Percentiles rank a stretch among this genome's conserved stretches.
phyloP scores from a whole-genome alignment of 2,888 invertebrate genomes.

The Ectemnius cavifrons region DNA sequence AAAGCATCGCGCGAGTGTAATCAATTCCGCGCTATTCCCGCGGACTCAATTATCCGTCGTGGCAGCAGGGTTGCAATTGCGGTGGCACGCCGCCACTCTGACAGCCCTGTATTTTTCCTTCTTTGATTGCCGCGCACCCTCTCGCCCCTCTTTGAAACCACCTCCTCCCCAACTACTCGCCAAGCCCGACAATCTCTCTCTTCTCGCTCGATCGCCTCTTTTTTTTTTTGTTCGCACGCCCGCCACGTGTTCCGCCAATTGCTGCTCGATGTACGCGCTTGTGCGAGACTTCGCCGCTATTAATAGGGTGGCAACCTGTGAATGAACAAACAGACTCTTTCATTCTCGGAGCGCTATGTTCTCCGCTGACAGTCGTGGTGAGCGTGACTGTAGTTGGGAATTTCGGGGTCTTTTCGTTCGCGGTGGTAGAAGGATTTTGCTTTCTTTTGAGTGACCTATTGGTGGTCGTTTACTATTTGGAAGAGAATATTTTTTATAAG shows the following conservation, averaged over 20 bases:
- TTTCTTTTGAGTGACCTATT: no score
- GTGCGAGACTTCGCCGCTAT: conserved; percentile 1
- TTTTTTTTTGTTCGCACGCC: conserved; percentile 12
- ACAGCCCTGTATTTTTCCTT: conserved; percentile 25
- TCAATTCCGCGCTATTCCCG: conserved; percentile 59
- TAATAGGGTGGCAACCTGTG: conserved; percentile 3
- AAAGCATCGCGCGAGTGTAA: conserved; percentile 43
- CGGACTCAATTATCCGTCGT: conserved; percentile 55
- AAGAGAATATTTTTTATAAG: no score
- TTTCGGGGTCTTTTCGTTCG: not conserved
- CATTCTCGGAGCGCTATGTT: not conserved
- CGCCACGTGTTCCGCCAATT: not conserved
- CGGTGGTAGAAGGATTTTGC: no score
- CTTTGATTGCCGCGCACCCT: conserved; percentile 26
- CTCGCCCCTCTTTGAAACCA: not conserved
- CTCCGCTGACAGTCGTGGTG: conserved; percentile 4
- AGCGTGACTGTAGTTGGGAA: not conserved
- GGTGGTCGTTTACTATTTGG: no score
- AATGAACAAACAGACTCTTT: no score
- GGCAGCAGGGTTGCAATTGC: conserved; percentile 13
- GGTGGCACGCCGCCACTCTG: conserved; percentile 17
- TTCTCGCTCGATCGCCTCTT: not conserved
- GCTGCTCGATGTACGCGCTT: not conserved
- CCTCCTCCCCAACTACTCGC: not conserved
- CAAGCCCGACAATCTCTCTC: no score